A percentile compares a stretch with the other conserved stretches of the same genome.
These are phyloP conservation scores for Enteromius paludinosus DNA, from an alignment of 2,797 vertebrate genomes.

Conservation along the genomic window DNA sequence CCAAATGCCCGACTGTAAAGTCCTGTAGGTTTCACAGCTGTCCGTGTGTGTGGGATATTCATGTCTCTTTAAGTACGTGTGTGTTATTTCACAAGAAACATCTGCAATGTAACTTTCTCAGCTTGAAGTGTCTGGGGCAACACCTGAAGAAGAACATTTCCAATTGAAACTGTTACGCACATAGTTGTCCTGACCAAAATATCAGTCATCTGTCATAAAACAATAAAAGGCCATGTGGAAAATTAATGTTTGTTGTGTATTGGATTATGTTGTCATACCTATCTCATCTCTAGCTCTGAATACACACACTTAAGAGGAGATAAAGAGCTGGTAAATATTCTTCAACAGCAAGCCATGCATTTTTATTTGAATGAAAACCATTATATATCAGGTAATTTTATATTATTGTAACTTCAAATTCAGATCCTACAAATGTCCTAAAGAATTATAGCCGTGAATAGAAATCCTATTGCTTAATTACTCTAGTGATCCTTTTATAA, in stretches of 20 bases:
- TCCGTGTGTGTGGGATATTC: slow-evolving; percentile 19
- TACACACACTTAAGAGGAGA: neutral
- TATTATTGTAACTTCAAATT: neutral
- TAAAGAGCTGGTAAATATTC: neutral
- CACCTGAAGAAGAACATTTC: slow-evolving; percentile 21
- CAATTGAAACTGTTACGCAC: slow-evolving; percentile 26
- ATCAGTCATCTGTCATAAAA: slow-evolving; percentile 32
- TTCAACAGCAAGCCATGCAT: neutral
- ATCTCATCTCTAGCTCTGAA: neutral
- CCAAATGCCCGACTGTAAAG: slow-evolving; percentile 84
- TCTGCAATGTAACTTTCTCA: slow-evolving; percentile 26
- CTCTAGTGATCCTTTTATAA: neutral
- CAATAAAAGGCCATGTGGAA: slow-evolving; percentile 51
- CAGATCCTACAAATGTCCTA: neutral
- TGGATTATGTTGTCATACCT: neutral
- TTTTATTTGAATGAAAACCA: neutral
- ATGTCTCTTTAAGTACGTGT: slow-evolving; percentile 31
- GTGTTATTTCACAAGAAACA: slow-evolving; percentile 37
- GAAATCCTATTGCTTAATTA: neutral
- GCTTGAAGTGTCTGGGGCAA: slow-evolving; percentile 24
- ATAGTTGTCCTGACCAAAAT: slow-evolving; percentile 42
- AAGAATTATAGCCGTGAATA: neutral
- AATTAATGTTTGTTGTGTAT: neutral
- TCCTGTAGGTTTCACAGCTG: slow-evolving; percentile 53
- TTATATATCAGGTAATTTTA: neutral